Evolutionary conservation across 1,140 invertebrate species (phyloP).

Genomic region (Pseudomyrmex flavicornis): DNA sequence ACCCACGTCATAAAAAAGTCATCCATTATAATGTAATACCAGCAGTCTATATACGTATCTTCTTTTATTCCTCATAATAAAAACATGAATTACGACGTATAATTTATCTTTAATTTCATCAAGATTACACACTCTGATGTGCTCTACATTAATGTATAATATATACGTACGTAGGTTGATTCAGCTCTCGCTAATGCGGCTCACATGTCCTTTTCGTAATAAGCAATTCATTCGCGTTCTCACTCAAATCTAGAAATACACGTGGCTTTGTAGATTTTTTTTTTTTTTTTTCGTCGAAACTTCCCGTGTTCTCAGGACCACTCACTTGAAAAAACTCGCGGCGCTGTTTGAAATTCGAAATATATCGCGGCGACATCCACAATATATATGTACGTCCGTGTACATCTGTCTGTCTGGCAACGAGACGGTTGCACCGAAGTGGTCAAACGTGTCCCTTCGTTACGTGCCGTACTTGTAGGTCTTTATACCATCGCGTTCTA

Average conservation of each 20-base stretch:
- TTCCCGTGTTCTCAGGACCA: neutral
- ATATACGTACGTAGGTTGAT: neutral
- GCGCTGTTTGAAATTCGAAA: constrained; percentile 30
- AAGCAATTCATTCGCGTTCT: neutral
- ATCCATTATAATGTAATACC: no score
- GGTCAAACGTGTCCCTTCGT: constrained; percentile 62
- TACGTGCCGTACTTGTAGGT: constrained; percentile 20
- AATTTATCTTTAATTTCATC: no score
- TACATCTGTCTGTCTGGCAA: constrained; percentile 13
- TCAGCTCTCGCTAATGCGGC: neutral
- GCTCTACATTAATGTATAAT: no score
- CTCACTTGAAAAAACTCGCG: neutral
- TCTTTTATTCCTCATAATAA: no score
- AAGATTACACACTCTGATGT: no score
- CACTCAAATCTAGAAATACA: constrained; percentile 17
- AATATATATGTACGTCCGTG: neutral
- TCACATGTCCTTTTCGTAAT: neutral
- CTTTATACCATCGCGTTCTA: constrained; percentile 31
- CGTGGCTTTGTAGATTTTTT: neutral
- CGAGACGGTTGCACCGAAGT: constrained; percentile 50
- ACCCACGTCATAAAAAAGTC: no score
- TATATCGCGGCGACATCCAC: neutral
- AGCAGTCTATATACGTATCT: no score
- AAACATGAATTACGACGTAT: no score
- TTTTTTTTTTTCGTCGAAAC: neutral